Evolutionary conservation across 2,113 vertebrate genomes (phyloP), one percentile per base, ranked within the genome.

Genomic region (Rhinoderma darwinii): DNA sequence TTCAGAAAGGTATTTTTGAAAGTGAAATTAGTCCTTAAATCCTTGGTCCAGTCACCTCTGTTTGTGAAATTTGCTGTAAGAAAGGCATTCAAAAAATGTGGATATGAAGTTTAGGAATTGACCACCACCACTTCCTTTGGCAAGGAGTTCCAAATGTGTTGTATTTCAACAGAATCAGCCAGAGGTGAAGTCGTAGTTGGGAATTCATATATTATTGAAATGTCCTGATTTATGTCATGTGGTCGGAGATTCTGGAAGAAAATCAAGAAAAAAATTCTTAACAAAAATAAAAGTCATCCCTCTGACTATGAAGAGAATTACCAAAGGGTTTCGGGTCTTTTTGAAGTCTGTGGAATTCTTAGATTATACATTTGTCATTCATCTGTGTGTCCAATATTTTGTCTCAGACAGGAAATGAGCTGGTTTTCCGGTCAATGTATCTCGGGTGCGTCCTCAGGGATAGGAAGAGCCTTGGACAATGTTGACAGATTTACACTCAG

Each of bases 321-420:
- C 18, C 5, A 10, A 2, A 10, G 66, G 32, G 1, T 8, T 6
- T 18, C 17, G 44, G 15, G n/a, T 37, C 22, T 66, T 66, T 30
- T 66, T 30, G 63, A 35, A 37, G 6, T 66, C 44, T 47, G 44
- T 5, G 44, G 9, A 7, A 11, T 47, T 47, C 27, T 32, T 30
- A 18, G 27, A 32, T 32, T 1, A 39, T 18, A 25, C 73, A 47
- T 47, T 27, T 44, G 73, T 76, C 73, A 5, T 6, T 47, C 73
- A 76, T 43, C 73, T 15, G 41, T 30, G 4, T 1, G 41, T 2
- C 8, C 15, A 10, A 17, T 30, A 35, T n/a, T n/a, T n/a, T 8
- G 77, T 35, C 77, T 39, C 54, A 81, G 54, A 27, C 78, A 81
- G 78, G 78, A 81, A 43, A 41, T 81, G 35, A 41, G 35, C 35